Evolutionary conservation across 1,140 invertebrate genomes (phyloP).

Genomic region (Mesaphorura yosii): DNA sequence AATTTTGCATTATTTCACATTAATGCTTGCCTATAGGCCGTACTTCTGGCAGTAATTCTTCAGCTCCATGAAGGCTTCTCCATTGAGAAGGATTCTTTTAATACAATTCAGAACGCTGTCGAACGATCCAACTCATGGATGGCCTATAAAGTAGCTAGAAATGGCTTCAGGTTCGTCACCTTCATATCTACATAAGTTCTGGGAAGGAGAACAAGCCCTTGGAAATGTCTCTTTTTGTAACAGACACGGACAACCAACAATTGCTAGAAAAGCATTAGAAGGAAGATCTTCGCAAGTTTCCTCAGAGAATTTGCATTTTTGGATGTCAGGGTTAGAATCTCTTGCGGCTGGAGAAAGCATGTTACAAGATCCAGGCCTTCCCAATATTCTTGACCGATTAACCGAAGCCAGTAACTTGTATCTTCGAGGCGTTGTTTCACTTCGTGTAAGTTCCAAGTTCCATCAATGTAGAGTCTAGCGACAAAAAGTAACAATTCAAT

Average conservation of each 20-base stretch:
- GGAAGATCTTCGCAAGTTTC: slow-evolving; percentile 60
- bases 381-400: slow-evolving; percentile 12
- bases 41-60: slow-evolving; percentile 43
- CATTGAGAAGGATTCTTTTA: slow-evolving; percentile 36
- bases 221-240: slow-evolving; percentile 12
- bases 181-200: too few relatives aligned
- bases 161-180: slow-evolving; percentile 55
- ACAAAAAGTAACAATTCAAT: not conserved
- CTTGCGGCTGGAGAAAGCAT: slow-evolving; percentile 39
- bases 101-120: slow-evolving; percentile 41
- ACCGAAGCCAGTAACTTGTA: slow-evolving; percentile 35
- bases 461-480: too few relatives aligned
- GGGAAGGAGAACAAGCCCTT: not conserved
- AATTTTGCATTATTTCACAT: not conserved
- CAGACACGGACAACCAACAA: slow-evolving; percentile 66
- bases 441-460: too few relatives aligned
- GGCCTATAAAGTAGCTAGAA: slow-evolving; percentile 71
- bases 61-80: slow-evolving; percentile 51
- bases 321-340: slow-evolving; percentile 59
- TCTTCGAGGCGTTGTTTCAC: slow-evolving; percentile 52
- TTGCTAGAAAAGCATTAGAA: slow-evolving; percentile 55
- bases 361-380: slow-evolving; percentile 29
- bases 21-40: slow-evolving; percentile 11
- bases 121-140: slow-evolving; percentile 62
- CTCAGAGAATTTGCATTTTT: slow-evolving; percentile 81